These are phyloP conservation scores for Nephrotoma flavescens DNA, from an alignment of 2,888 invertebrate genomes.

Conservation along the genomic window DNA sequence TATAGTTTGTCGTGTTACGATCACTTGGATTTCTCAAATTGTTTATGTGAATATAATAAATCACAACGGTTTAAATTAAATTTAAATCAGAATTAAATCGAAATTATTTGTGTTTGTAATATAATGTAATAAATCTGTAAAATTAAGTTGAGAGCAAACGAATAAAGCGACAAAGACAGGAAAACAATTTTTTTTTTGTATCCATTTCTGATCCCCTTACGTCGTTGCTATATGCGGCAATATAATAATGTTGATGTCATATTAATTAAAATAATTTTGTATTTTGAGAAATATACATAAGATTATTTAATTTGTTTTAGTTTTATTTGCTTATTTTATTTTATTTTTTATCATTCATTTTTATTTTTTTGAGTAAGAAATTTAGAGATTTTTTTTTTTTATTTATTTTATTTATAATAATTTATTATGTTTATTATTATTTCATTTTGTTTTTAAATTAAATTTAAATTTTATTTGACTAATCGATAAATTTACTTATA, in stretches of 20 bases:
- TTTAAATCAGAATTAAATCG: no score
- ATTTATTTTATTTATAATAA: neutral
- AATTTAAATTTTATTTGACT: constrained; percentile 1
- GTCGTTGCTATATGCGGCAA: neutral
- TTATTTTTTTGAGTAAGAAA: neutral
- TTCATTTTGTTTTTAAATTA: neutral
- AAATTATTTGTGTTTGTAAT: no score
- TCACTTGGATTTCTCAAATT: no score
- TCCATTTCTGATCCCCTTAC: no score
- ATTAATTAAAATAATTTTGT: neutral
- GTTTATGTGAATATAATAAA: no score
- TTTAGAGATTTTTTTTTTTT: neutral
- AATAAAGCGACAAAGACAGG: no score
- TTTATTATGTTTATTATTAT: neutral
- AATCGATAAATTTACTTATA: neutral
- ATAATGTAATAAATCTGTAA: no score
- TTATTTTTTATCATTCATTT: neutral
- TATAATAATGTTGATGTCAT: neutral
- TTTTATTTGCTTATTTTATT: neutral
- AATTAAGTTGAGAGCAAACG: no score
- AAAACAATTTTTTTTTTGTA: no score
- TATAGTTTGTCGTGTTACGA: no score
- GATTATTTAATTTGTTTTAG: neutral
- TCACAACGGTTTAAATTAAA: no score
- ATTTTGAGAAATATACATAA: neutral